Percentiles rank a stretch among this genome's conserved stretches.
These are phyloP conservation scores for Taenioides sp. DNA, from an alignment of 2,797 vertebrate species.

Conservation along the genomic window DNA sequence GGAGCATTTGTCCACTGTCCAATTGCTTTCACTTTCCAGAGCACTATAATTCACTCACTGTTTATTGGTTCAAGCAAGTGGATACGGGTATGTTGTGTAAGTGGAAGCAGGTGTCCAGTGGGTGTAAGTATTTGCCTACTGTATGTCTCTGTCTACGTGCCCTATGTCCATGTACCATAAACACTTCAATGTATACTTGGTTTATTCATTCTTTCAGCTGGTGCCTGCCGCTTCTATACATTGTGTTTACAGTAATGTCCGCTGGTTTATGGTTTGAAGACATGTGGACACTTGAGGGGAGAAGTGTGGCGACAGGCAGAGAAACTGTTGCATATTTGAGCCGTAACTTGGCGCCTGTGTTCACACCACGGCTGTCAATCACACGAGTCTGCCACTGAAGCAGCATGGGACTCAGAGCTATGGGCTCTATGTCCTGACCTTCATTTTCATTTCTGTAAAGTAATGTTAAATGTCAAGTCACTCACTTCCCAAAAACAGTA, in stretches of 20 bases:
- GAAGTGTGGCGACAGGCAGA: constrained; percentile 34
- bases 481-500: neutral
- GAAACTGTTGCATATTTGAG: constrained; percentile 46
- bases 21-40: constrained; percentile 46
- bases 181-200: constrained; percentile 8
- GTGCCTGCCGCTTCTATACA: constrained; percentile 25
- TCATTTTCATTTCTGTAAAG: neutral
- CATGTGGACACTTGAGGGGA: constrained; percentile 25
- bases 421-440: neutral
- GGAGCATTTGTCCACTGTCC: constrained; percentile 27
- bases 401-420: constrained; percentile 35
- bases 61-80: constrained; percentile 72
- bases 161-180: constrained; percentile 17
- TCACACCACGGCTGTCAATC: constrained; percentile 59
- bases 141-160: constrained; percentile 37
- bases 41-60: constrained; percentile 62
- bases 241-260: constrained; percentile 22
- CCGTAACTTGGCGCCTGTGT: constrained; percentile 38
- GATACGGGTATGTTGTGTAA: constrained; percentile 73
- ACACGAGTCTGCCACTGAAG: constrained; percentile 23
- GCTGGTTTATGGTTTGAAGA: constrained; percentile 23
- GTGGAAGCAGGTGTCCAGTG: constrained; percentile 72
- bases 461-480: neutral
- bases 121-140: constrained; percentile 46
- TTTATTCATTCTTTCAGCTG: constrained; percentile 7